Conservation (phyloP, 2,888 invertebrate genomes). For the Mongoloraphidia duomilia region DNA sequence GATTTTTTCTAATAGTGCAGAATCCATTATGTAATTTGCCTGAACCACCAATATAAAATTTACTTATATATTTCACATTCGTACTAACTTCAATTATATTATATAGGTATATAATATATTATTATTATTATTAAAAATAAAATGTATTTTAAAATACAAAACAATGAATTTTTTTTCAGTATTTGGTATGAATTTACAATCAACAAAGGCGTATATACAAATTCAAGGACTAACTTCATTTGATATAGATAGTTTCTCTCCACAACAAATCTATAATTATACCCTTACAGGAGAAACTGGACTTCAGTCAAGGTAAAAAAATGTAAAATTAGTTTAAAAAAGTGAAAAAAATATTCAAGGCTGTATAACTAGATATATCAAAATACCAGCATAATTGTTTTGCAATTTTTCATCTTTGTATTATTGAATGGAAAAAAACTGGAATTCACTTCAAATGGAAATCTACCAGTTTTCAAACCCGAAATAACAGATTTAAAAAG, state of each 20-base stretch:
- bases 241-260: not conserved
- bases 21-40: too few species aligned
- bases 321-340: not conserved
- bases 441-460: conserved; percentile 30
- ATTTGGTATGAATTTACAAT: conserved; percentile 45
- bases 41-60: too few species aligned
- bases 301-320: not conserved
- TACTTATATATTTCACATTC: too few species aligned
- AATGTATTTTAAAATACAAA: conserved; percentile 3
- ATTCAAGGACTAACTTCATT: conserved; percentile 34
- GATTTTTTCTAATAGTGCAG: too few species aligned
- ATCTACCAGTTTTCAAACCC: conserved; percentile 38
- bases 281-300: not conserved
- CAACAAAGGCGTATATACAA: conserved; percentile 31
- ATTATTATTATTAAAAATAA: too few species aligned
- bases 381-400: too few species aligned
- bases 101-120: too few species aligned
- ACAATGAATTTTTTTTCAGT: conserved; percentile 22
- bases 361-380: too few species aligned
- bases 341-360: too few species aligned
- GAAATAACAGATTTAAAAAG: conserved; percentile 30
- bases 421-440: conserved; percentile 43
- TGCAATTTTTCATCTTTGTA: too few species aligned
- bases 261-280: conserved; percentile 1
- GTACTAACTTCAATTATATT: too few species aligned